Evolutionary conservation across 1,140 invertebrate genomes (phyloP), one percentile per base, ranked within the genome.

Genomic region (Drosophila pruinosa): DNA sequence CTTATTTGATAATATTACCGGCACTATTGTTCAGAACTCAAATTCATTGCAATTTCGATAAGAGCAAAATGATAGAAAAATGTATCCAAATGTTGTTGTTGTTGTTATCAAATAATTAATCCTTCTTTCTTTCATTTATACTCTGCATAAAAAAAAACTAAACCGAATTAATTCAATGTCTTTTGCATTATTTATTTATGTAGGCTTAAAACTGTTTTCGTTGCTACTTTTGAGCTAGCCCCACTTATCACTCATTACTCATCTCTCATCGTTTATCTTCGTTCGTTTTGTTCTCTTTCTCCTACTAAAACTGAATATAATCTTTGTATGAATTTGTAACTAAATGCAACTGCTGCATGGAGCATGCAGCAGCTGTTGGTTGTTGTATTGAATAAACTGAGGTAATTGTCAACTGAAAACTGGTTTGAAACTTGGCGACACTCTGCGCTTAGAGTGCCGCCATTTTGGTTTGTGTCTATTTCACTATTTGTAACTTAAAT

Each of bases 401-500:
- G 48, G 24, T 53, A 43, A 62, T 72, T 69, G 45, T 79, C 21
- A 86, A 86, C 74, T 72, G 58, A 86, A 86, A 82, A 75, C 82
- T 86, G 80, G 80, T 72, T 85, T 56, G 56, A 83, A 83, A 78
- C 53, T 58, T 81, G 79, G 62, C 75, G 34, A 56, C 69, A 58
- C 62, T 56, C 57, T 26, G n/a, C 21, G 12, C 12, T 14, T 14
- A 47, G 41, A 26, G n/a, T 67, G 64, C 36, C 52, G 58, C 65
- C 78, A 76, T 68, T 78, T 70, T 81, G 78, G 71, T 43, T 82
- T 85, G 47, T 89, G 68, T 82, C 82, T 86, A 86, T 86, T 86
- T 86, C 86, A 85, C 83, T 89, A 89, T 89, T 85, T 82, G 28
- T 85, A 89, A 89, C 83, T 89, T 89, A 89, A 89, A 89, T 26